Evolutionary conservation across 2,888 invertebrate genomes (phyloP).

Genomic region (Tachina lurida): DNA sequence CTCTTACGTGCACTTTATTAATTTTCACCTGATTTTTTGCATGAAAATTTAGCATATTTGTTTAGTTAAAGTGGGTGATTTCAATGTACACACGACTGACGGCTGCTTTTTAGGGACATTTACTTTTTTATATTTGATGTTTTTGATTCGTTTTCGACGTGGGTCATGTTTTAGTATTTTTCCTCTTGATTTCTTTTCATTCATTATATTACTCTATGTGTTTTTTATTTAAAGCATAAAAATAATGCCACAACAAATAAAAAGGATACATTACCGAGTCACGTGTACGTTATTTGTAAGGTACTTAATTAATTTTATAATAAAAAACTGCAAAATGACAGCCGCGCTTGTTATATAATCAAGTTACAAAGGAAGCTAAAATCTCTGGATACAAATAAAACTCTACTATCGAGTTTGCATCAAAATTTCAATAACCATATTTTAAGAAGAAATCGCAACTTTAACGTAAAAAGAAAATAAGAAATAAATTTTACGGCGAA

Average conservation of each 20-base stretch:
- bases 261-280: slow-evolving; percentile 83
- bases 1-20: slow-evolving; percentile 11
- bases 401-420: slow-evolving; percentile 40
- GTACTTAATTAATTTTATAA: slow-evolving; percentile 82
- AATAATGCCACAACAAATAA: slow-evolving; percentile 73
- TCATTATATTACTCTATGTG: slow-evolving; percentile 21
- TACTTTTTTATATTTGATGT: slow-evolving; percentile 41
- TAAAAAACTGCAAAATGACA: slow-evolving; percentile 74
- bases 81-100: background rate
- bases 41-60: slow-evolving; percentile 1
- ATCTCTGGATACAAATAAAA: background rate
- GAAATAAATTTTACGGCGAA: no score
- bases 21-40: slow-evolving; percentile 53
- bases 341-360: slow-evolving; percentile 75
- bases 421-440: background rate
- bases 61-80: slow-evolving; percentile 37
- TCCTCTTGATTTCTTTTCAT: background rate
- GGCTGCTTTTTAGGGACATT: background rate
- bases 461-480: no score
- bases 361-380: slow-evolving; percentile 35
- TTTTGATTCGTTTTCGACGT: slow-evolving; percentile 43
- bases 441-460: no score
- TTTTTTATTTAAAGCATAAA: slow-evolving; percentile 71
- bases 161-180: slow-evolving; percentile 20
- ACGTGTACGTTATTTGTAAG: slow-evolving; percentile 81